Percentiles rank a stretch among this genome's conserved stretches.
These are phyloP conservation scores for Hiodon alosoides DNA, from an alignment of 2,113 vertebrate genomes.

Conservation along the genomic window DNA sequence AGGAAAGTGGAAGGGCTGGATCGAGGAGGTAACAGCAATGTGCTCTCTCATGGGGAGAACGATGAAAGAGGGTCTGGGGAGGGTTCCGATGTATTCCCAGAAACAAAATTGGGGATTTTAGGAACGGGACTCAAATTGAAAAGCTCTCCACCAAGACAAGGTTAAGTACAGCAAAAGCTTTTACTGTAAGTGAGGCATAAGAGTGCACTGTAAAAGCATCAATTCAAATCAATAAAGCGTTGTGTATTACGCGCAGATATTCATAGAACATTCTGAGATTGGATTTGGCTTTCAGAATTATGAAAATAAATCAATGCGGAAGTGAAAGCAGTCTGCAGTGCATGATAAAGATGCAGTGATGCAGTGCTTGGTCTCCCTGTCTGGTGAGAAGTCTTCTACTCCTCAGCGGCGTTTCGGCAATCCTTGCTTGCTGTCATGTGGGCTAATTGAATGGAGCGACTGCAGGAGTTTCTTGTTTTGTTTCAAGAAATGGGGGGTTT, in stretches of 20 bases:
- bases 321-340: neutral
- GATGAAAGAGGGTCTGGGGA: conserved; percentile 16
- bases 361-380: neutral
- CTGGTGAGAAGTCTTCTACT: neutral
- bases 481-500: too few relatives aligned
- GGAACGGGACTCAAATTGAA: conserved; percentile 46
- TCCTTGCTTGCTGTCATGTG: neutral
- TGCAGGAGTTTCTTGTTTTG: too few relatives aligned
- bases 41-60: conserved; percentile 7
- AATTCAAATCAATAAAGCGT: neutral
- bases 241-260: neutral
- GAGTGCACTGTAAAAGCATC: neutral
- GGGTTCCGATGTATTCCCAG: conserved; percentile 14
- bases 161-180: conserved; percentile 57
- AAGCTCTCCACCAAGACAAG: conserved; percentile 42
- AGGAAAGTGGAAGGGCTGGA: conserved; percentile 15
- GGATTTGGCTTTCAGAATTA: neutral
- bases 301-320: neutral
- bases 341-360: neutral
- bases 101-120: neutral
- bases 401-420: neutral
- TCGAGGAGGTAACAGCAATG: neutral
- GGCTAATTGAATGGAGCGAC: neutral
- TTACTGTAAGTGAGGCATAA: conserved; percentile 38
- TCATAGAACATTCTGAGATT: neutral